Evolutionary conservation across 2,113 vertebrate genomes (phyloP).

Genomic region (Muntiacus reevesi): DNA sequence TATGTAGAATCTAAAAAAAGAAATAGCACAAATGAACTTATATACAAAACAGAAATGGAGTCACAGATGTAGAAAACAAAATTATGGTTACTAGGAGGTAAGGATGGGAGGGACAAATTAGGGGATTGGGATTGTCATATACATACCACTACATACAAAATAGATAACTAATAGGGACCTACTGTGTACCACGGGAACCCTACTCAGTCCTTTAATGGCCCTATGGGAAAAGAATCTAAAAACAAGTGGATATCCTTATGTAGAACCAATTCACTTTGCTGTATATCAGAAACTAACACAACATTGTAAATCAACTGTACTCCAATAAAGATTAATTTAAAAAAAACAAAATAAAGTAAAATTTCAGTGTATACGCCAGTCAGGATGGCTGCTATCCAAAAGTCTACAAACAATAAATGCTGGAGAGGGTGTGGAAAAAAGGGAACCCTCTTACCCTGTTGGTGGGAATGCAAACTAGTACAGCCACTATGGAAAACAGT

Average conservation of each 20-base stretch:
- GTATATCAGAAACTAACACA: background rate
- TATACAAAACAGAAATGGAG: background rate
- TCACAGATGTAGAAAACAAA: background rate
- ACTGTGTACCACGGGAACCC: background rate
- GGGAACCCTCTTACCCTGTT: no score
- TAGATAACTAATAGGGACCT: background rate
- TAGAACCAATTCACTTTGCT: background rate
- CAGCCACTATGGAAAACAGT: no score
- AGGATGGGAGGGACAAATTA: background rate
- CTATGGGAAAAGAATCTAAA: background rate
- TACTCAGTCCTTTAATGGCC: background rate
- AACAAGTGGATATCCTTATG: background rate
- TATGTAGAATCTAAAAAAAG: background rate
- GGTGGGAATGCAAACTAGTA: no score
- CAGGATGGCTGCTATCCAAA: no score
- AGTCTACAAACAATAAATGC: no score
- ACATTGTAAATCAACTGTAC: background rate
- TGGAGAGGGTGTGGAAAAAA: no score
- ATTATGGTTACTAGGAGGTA: background rate
- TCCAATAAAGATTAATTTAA: background rate
- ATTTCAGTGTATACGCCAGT: background rate
- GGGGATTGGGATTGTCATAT: background rate
- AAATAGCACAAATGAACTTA: background rate
- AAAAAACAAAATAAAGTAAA: background rate
- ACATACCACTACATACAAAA: background rate